A percentile compares a stretch with the other conserved stretches of the same genome.
Evolutionary conservation across 2,888 invertebrate species (phyloP).

Genomic region (Mimachlamys varia): DNA sequence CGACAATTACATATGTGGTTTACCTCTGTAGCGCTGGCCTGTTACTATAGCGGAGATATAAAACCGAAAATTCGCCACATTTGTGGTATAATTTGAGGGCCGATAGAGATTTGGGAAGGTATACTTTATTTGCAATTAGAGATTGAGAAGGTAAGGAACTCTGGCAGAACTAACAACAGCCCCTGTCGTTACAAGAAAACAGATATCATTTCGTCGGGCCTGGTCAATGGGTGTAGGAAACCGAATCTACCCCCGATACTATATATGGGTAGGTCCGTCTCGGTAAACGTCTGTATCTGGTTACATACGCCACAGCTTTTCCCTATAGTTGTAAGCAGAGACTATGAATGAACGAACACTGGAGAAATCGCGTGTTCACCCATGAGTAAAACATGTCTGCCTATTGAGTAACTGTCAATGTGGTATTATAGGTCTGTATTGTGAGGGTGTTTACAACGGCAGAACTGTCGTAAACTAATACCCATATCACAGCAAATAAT

Average conservation of each 20-base stretch:
- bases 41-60: not conserved
- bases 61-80: not conserved
- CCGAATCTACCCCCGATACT: not conserved
- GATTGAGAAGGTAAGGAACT: not conserved
- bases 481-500: too few relatives aligned
- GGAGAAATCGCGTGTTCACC: not conserved
- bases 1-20: not conserved
- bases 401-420: conserved; percentile 1
- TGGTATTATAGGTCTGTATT: not conserved
- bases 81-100: conserved; percentile 23
- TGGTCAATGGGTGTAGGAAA: conserved; percentile 5
- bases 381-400: not conserved
- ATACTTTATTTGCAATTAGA: conserved; percentile 27
- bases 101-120: not conserved
- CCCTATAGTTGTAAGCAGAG: not conserved
- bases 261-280: not conserved
- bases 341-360: conserved; percentile 4
- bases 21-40: not conserved
- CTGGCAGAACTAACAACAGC: conserved; percentile 28
- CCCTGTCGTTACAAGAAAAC: not conserved
- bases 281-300: not conserved
- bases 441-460: too few relatives aligned
- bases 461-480: too few relatives aligned
- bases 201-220: not conserved
- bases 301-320: not conserved